Conservation (phyloP, 2,113 vertebrate species). For the Psephotus haematonotus region DNA sequence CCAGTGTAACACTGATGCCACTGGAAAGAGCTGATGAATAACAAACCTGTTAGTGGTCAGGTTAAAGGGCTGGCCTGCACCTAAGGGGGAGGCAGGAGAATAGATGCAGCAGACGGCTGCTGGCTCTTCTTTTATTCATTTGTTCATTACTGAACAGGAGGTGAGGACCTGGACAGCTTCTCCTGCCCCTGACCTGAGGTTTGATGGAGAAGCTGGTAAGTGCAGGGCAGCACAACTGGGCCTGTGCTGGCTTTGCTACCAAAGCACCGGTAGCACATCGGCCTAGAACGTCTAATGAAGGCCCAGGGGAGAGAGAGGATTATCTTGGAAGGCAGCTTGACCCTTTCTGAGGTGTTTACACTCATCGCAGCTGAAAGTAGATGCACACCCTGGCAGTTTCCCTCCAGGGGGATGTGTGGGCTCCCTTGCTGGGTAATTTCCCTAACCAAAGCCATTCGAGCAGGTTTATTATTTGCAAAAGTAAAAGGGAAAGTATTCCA, state of each 20-base stretch:
- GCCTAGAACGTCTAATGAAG: slow-evolving; percentile 1
- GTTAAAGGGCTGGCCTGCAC: background rate
- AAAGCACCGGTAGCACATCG: background rate
- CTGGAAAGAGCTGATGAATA: background rate
- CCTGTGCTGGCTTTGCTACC: background rate
- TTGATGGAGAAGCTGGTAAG: background rate
- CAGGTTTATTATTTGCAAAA: background rate
- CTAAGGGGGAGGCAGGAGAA: background rate
- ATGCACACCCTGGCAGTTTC: background rate
- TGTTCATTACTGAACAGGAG: background rate
- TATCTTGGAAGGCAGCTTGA: slow-evolving; percentile 18
- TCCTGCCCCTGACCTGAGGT: background rate
- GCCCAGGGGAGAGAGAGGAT: slow-evolving; percentile 38
- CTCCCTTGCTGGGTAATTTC: background rate
- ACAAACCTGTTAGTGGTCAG: background rate
- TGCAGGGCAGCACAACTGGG: background rate
- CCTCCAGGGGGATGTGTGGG: background rate
- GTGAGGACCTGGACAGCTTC: background rate
- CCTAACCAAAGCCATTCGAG: slow-evolving; percentile 15
- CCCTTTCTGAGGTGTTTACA: slow-evolving; percentile 12
- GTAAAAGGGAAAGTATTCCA: background rate
- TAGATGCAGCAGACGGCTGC: background rate
- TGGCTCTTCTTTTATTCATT: background rate
- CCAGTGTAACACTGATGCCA: background rate
- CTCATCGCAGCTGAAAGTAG: background rate